A percentile compares a stretch with the other conserved stretches of the same genome.
Evolutionary conservation across 2,113 vertebrate genomes (phyloP).

Genomic region (Sebastes schlegelii): DNA sequence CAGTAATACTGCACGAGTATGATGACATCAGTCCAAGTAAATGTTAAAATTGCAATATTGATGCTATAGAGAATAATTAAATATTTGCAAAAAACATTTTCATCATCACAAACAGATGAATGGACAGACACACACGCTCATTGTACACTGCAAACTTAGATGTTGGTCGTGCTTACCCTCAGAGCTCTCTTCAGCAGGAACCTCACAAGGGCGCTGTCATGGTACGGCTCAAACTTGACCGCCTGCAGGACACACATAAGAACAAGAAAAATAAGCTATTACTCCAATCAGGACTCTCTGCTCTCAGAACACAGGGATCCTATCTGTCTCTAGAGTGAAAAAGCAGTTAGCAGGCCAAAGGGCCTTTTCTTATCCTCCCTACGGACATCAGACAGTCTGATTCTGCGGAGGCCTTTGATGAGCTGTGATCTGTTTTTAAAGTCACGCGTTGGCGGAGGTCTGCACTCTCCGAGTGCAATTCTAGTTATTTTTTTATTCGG

Average conservation of each 20-base stretch:
- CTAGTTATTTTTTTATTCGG: too few relatives aligned
- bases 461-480: too few relatives aligned
- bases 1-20: neutral
- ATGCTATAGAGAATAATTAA: neutral
- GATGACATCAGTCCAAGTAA: neutral
- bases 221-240: slow-evolving; percentile 98
- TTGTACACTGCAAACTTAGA: neutral
- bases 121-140: neutral
- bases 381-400: too few relatives aligned
- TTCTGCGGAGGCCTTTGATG: too few relatives aligned
- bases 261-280: too few relatives aligned
- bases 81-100: neutral
- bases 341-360: too few relatives aligned
- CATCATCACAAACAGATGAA: neutral
- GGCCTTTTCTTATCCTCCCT: too few relatives aligned
- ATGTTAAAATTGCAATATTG: neutral
- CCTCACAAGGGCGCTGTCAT: slow-evolving; percentile 95
- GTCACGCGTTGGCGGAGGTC: too few relatives aligned
- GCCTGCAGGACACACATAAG: slow-evolving; percentile 85
- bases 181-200: slow-evolving; percentile 95
- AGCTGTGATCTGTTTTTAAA: too few relatives aligned
- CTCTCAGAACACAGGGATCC: too few relatives aligned
- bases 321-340: too few relatives aligned
- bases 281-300: too few relatives aligned
- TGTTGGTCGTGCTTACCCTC: slow-evolving; percentile 85